Percentiles rank a stretch among this genome's conserved stretches.
phyloP scores from a whole-genome alignment of 2,113 vertebrate species.

The Phalacrocorax brasilianus region DNA sequence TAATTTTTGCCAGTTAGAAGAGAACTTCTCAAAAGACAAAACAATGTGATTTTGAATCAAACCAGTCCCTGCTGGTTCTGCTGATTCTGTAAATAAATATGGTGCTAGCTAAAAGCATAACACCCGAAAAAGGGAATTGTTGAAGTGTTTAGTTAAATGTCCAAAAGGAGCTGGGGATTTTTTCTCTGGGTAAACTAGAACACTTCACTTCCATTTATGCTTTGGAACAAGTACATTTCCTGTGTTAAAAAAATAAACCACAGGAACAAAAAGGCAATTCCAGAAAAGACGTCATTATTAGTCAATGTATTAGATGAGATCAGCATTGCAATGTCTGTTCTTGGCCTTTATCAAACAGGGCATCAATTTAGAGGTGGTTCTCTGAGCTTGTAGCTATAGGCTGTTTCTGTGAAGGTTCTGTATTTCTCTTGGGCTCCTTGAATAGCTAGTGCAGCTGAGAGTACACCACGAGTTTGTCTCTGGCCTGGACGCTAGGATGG shows the following conservation, averaged over 20 bases:
- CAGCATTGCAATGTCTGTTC: neutral
- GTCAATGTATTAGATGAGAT: neutral
- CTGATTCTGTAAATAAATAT: neutral
- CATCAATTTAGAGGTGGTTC: neutral
- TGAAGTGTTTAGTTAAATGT: neutral
- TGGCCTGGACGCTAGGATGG: neutral
- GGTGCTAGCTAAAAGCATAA: neutral
- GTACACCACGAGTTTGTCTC: neutral
- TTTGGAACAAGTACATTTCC: neutral
- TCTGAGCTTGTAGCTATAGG: neutral
- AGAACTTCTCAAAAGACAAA: neutral
- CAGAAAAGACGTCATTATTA: neutral
- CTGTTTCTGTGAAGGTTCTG: neutral
- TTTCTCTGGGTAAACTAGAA: neutral
- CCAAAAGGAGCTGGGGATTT: neutral
- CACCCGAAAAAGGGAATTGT: neutral
- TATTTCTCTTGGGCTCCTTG: neutral
- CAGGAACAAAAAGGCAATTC: neutral
- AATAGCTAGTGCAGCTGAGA: neutral
- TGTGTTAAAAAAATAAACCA: neutral
- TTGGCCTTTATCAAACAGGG: neutral
- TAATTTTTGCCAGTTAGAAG: neutral
- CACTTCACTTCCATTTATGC: neutral
- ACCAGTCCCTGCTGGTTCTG: neutral
- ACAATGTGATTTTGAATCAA: neutral